Conservation (phyloP, 2,888 invertebrate genomes). For the Liposcelis brunnea region DNA sequence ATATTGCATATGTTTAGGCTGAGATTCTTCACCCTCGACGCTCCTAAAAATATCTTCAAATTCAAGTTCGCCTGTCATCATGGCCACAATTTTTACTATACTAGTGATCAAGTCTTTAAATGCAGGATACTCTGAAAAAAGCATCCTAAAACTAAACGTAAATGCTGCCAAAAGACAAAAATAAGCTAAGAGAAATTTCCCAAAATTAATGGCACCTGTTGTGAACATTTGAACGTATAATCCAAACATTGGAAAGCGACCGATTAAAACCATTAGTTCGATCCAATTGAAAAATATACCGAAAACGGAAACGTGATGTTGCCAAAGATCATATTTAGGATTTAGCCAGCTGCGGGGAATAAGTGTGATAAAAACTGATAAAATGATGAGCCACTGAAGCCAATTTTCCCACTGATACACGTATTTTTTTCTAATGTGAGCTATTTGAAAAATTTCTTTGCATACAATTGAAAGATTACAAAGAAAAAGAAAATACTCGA, state of each 20-base stretch:
- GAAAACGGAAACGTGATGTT: slow-evolving; percentile 62
- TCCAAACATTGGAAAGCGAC: slow-evolving; percentile 70
- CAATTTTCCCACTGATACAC: slow-evolving; percentile 70
- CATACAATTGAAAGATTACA: slow-evolving; percentile 31
- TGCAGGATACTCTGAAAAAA: slow-evolving; percentile 59
- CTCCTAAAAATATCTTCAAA: slow-evolving; percentile 66
- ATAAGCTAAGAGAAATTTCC: slow-evolving; percentile 64
- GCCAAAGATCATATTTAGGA: slow-evolving; percentile 38
- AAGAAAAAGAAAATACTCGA: slow-evolving; percentile 5
- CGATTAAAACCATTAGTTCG: slow-evolving; percentile 71
- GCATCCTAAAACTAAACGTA: slow-evolving; percentile 61
- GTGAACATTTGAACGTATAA: slow-evolving; percentile 80
- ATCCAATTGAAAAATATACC: slow-evolving; percentile 67
- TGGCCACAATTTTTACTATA: slow-evolving; percentile 61
- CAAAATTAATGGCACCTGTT: slow-evolving; percentile 63
- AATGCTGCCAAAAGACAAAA: slow-evolving; percentile 65
- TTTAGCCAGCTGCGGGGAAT: slow-evolving; percentile 22
- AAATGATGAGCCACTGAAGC: slow-evolving; percentile 61
- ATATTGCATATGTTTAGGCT: neutral
- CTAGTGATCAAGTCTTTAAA: slow-evolving; percentile 45
- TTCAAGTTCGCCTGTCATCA: slow-evolving; percentile 79
- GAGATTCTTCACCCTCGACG: slow-evolving; percentile 18
- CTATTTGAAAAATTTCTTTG: slow-evolving; percentile 66
- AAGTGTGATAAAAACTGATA: slow-evolving; percentile 50
- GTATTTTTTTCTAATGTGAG: slow-evolving; percentile 53